Evolutionary conservation across 1,140 invertebrate genomes (phyloP).

Genomic region (Atta colombica): DNA sequence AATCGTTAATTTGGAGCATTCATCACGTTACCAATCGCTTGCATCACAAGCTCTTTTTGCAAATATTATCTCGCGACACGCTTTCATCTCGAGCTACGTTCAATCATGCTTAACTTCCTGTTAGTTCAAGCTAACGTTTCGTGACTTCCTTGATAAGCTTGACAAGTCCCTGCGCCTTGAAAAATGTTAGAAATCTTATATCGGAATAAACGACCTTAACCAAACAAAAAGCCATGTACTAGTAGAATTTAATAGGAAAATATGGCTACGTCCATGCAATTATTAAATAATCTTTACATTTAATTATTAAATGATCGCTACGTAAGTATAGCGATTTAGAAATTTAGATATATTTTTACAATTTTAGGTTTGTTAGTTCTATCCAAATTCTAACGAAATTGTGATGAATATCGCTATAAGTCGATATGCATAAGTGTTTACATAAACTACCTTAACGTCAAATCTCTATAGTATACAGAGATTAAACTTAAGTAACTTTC

Average conservation of each 20-base stretch:
- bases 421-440: not conserved
- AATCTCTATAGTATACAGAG: not conserved
- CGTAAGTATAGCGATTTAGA: not conserved
- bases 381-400: not conserved
- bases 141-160: constrained; percentile 64
- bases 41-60: constrained; percentile 43
- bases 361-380: not conserved
- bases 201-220: constrained; percentile 41
- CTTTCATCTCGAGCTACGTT: constrained; percentile 51
- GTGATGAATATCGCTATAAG: not conserved
- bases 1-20: constrained; percentile 22
- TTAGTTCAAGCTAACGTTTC: constrained; percentile 58
- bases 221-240: not conserved
- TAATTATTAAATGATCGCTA: too few relatives aligned
- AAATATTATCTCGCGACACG: constrained; percentile 49
- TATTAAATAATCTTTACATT: not conserved
- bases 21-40: constrained; percentile 44
- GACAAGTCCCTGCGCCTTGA: constrained; percentile 57
- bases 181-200: constrained; percentile 58
- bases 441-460: not conserved
- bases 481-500: constrained; percentile 11
- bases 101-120: constrained; percentile 62
- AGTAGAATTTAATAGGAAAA: constrained; percentile 32
- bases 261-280: not conserved
- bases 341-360: not conserved